Evolutionary conservation across 2,113 vertebrate genomes (phyloP), one percentile per base, ranked within the genome.

Genomic region (Opisthocomus hoazin): DNA sequence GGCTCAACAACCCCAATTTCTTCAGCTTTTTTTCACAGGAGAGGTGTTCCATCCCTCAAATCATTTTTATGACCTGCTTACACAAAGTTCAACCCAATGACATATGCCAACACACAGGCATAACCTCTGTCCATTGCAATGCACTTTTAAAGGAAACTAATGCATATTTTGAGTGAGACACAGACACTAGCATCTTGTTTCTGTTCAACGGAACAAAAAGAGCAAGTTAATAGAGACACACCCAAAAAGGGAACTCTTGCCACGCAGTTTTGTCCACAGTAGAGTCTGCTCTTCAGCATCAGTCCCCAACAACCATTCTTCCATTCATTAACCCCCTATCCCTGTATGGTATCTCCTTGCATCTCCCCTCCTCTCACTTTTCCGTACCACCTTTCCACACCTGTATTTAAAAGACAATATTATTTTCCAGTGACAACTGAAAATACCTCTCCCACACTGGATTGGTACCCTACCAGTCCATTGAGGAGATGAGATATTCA

Each of bases 231-330:
- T 51, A 57, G 5, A 57, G 36, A 36, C 26, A 51, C 24, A 34
- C 4, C 4, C 2, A 24, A 5, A 0, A 61, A 11, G 4, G 13
- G 5, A 66, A 64, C 14, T 6, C 6, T 50, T 32, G 4, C 19
- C 32, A 11, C 10, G 20, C 10, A 51, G 3, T 51, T 89, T 50
- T 71, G 4, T 18, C n/a, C 36, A 36, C 5, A 41, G n/a, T 20
- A 43, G 18, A 3, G 1, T 50, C 20, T n/a, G 6, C 7, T 57
- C 8, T 58, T 81, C 60, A 86, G 9, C 13, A 45, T 32, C 19
- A 7, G 8, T 39, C 10, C 8, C 14, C n/a, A 39, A 2, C 3
- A 69, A 36, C 1, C 19, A 1, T 10, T 58, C 61, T 69, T 39
- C 37, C 54, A 21, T 41, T 48, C 7, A 29, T 64, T 56, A 14